phyloP scores from a whole-genome alignment of 2,113 vertebrate genomes.

The Emydocephalus ijimae region DNA sequence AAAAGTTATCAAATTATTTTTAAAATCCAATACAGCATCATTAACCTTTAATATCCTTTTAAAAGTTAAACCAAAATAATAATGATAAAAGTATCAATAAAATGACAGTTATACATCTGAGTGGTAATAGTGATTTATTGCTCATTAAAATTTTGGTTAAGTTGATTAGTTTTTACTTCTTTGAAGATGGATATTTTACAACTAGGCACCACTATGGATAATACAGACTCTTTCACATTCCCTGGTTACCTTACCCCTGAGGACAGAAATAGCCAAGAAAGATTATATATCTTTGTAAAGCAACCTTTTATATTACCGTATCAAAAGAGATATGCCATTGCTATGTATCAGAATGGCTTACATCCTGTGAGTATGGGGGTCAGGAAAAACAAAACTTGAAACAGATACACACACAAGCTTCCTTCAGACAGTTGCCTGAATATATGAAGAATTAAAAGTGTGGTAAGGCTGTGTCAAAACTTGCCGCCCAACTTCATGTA shows the following conservation, averaged over 20 bases:
- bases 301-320: background rate
- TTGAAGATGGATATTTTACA: background rate
- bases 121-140: background rate
- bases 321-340: background rate
- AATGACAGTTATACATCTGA: background rate
- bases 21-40: background rate
- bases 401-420: background rate
- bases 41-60: background rate
- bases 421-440: background rate
- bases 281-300: background rate
- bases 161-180: background rate
- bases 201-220: background rate
- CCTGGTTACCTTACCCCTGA: background rate
- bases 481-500: background rate
- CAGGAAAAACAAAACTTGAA: background rate
- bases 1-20: background rate
- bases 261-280: background rate
- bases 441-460: background rate
- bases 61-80: background rate
- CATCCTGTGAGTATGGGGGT: background rate
- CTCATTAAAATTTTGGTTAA: background rate
- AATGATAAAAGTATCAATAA: background rate
- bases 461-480: background rate
- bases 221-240: background rate
- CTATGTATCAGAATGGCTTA: background rate